These are phyloP conservation scores for Entomyzon cyanotis DNA, from an alignment of 2,113 vertebrate genomes.

Conservation along the genomic window DNA sequence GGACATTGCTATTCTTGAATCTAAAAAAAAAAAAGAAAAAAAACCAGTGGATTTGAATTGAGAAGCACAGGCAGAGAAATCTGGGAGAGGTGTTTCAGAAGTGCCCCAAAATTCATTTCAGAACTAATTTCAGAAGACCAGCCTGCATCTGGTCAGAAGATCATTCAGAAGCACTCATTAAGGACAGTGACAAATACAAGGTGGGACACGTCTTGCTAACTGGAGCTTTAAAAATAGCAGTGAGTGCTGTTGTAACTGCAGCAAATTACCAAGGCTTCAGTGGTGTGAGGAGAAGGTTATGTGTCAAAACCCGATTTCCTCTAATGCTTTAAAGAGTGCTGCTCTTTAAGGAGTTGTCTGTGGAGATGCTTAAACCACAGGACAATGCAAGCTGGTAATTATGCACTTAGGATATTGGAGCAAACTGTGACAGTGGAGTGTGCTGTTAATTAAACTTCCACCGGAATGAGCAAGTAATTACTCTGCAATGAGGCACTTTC, in stretches of 20 bases:
- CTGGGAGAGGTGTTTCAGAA: neutral
- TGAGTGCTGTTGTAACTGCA: neutral
- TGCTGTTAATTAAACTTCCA: constrained; percentile 51
- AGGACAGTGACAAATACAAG: neutral
- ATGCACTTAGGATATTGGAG: constrained; percentile 22
- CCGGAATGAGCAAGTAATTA: neutral
- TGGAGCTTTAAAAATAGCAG: neutral
- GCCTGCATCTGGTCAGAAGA: neutral
- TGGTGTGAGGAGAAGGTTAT: neutral
- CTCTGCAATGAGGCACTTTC: neutral
- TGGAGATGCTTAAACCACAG: constrained; percentile 17
- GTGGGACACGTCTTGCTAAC: neutral
- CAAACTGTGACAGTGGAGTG: neutral
- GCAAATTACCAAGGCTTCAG: neutral
- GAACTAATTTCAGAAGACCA: neutral
- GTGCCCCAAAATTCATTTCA: neutral
- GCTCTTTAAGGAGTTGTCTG: neutral
- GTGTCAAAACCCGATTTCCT: neutral
- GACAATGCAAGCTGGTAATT: constrained; percentile 6
- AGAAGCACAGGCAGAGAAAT: neutral
- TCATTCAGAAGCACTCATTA: neutral
- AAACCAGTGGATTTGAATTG: neutral
- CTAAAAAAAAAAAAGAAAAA: neutral
- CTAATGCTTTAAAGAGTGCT: neutral
- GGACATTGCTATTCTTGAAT: neutral